Evolutionary conservation across 2,888 invertebrate genomes (phyloP), one percentile per base, ranked within the genome.

Genomic region (Orthosia gothica): DNA sequence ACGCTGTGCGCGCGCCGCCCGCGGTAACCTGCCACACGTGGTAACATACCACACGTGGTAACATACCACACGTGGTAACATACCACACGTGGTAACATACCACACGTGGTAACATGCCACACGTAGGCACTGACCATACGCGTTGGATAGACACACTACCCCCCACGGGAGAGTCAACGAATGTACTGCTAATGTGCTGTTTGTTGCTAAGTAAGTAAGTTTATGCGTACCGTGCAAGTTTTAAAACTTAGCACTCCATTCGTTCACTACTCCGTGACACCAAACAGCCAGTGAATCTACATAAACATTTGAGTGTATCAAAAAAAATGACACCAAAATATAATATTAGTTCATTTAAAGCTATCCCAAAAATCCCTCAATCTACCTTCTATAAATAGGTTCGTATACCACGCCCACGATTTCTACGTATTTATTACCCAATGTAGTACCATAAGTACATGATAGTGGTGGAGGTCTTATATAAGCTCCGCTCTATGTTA

Each of bases 1-100:
- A 90, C 95, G 80, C 90, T 95, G 74, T 94, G 95, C 89, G 91
- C 93, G 88, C 92, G 94, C 54, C 90, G 91, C 54, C 86, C 81
- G 78, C 91, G 89, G 85, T 85, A 86, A 87, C 87, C 57, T 23
- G 18, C 45, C 61, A 52, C 63, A 40, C 40, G 7, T 40, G 26
- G 26, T 26, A 26, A 4, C 26, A 26, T 26, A 26, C 26, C 26
- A 26, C 4, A 26, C 26, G 26, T 26, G 26, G 26, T 26, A 26
- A 26, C 26, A 26, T 70, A 59, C 68, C 57, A 54, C 65, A 58
- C 70, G 47, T 52, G 89, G 85, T 85, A 86, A 87, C 87, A 62
- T 23, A 16, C 45, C 61, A 52, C 61, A 26, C 26, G 26, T 26
- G 40, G 32, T 32, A 32, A 7, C 32, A 32, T 32, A 7, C 32